phyloP scores from a whole-genome alignment of 2,888 invertebrate species.

The Nomada flava region DNA sequence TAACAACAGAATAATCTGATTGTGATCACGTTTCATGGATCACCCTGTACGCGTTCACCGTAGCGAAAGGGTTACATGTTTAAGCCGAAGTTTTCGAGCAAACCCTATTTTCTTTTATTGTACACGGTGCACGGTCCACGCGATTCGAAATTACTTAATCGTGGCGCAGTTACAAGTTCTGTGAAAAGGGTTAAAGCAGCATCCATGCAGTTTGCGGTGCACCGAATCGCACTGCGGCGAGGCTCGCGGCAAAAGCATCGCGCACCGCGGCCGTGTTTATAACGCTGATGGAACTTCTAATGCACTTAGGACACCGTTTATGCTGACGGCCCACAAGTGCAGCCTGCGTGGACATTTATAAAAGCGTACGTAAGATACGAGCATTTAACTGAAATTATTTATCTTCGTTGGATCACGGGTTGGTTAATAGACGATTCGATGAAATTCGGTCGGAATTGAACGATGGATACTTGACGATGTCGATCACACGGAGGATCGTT shows the following conservation, averaged over 20 bases:
- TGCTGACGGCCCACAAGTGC: constrained; percentile 43
- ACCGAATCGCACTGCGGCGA: constrained; percentile 1
- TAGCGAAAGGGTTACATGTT: no score
- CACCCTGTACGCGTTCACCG: no score
- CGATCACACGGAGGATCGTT: not conserved
- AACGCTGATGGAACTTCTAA: constrained; percentile 59
- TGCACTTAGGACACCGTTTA: constrained; percentile 60
- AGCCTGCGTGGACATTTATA: constrained; percentile 15
- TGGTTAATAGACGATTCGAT: constrained; percentile 33
- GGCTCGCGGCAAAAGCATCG: constrained; percentile 17
- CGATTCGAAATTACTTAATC: no score
- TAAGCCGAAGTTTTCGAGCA: no score
- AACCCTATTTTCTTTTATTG: no score
- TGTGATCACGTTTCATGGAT: no score
- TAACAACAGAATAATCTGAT: no score
- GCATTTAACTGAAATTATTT: constrained; percentile 51
- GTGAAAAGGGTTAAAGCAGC: no score
- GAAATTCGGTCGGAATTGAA: not conserved
- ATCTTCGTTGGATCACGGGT: constrained; percentile 10
- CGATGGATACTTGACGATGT: not conserved
- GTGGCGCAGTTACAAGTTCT: no score
- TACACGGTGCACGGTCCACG: no score
- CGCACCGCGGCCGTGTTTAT: constrained; percentile 50
- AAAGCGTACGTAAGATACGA: not conserved
- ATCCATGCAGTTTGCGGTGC: constrained; percentile 23